phyloP scores from a whole-genome alignment of 2,113 vertebrate genomes.

The Mus musculus region DNA sequence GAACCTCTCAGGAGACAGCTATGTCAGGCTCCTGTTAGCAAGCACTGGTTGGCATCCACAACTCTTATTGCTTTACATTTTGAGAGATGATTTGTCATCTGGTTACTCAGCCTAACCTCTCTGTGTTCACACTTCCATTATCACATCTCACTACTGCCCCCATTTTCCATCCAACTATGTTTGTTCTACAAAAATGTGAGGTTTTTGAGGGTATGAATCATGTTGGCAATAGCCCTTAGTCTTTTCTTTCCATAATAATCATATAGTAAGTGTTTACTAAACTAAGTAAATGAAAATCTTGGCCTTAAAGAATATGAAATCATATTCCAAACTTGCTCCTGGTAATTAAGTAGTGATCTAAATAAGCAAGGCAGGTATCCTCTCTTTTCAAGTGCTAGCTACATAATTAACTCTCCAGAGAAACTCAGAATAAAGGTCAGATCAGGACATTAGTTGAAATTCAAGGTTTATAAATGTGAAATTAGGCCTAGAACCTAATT shows the following conservation, averaged over 20 bases:
- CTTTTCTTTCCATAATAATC: background rate
- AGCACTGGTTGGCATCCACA: no score
- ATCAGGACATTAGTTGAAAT: background rate
- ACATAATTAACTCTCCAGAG: background rate
- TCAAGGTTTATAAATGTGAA: background rate
- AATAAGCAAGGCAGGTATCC: background rate
- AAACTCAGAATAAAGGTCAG: background rate
- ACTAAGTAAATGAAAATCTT: constrained; percentile 15
- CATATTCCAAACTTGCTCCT: background rate
- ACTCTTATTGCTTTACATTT: background rate
- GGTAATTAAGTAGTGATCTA: background rate
- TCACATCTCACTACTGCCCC: background rate
- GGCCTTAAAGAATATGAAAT: background rate
- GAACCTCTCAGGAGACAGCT: no score
- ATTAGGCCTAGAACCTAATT: background rate
- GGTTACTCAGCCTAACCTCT: background rate
- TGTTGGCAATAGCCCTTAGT: background rate
- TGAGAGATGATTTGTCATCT: background rate
- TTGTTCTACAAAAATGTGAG: background rate
- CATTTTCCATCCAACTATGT: background rate
- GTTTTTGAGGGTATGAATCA: background rate
- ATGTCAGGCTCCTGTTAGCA: no score
- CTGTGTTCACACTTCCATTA: background rate
- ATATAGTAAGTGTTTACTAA: background rate
- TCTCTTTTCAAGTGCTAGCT: background rate